Evolutionary conservation across 2,888 invertebrate species (phyloP), one percentile per base, ranked within the genome.

Genomic region (Panzeria rudis): DNA sequence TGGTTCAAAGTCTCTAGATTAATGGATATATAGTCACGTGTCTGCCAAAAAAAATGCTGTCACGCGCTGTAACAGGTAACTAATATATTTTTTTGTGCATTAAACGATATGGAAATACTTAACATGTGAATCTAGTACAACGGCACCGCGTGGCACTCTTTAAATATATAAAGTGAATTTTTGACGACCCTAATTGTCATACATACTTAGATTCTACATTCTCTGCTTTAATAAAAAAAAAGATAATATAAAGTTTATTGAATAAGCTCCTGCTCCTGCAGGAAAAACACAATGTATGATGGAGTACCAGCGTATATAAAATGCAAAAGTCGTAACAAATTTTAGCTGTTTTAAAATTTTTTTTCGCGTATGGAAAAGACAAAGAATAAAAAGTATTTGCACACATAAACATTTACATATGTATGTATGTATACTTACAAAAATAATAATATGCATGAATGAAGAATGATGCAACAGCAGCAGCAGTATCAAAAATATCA

Each of bases 261-360:
- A 79, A 50, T 66, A 64, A 54, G 47, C 62, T n/a, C n/a, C n/a
- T 62, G 71, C 23, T 44, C 54, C 61, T 61, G 38, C 62, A 54
- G 29, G 13, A 52, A 32, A 32, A 38, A 54, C 52, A 61, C 29
- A 66, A 52, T 41, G 44, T 50, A 20, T 73, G 66, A 73, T 73
- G 38, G 59, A 80, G 72, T 80, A 80, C 72, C 80, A 80, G 80
- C 66, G 73, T 56, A 72, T 50, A 72, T 59, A 66, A 59, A 72
- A 64, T 64, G 54, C 66, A 80, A 72, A 80, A 80, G 72, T 72
- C 72, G 62, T 17, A 72, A 72, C 72, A 72, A 72, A 79, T 64
- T 72, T 72, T 47, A 72, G 38, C 56, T 73, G 61, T 32, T 66
- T 59, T 8, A 50, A 66, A 56, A 38, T 56, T 38, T 15, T 13